These are phyloP conservation scores for Ciconia nigra DNA, from an alignment of 2,797 vertebrate genomes.

Conservation along the genomic window DNA sequence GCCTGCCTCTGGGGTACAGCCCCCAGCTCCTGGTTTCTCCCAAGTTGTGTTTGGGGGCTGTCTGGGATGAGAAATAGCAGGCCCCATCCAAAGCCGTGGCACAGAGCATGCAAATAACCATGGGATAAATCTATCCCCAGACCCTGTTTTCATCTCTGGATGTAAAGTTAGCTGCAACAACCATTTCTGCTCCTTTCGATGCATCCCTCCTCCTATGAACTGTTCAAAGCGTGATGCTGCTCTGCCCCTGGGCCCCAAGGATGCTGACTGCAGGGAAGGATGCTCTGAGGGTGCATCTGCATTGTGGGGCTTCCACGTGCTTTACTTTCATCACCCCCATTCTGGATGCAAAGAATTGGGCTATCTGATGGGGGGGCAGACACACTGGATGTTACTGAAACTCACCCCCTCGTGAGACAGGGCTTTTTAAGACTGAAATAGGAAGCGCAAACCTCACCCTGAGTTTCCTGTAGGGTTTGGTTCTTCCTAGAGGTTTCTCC, in stretches of 20 bases:
- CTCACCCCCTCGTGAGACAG: background rate
- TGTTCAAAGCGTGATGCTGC: background rate
- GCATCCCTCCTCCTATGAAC: background rate
- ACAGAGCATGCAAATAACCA: background rate
- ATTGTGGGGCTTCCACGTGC: rapidly evolving
- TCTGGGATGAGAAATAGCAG: background rate
- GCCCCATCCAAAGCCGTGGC: background rate
- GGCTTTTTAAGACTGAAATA: constrained; percentile 28
- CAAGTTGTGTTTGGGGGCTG: background rate
- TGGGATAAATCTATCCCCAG: background rate
- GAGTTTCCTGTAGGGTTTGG: constrained; percentile 53
- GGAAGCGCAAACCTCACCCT: constrained; percentile 45
- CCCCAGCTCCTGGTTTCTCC: background rate
- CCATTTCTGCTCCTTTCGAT: background rate
- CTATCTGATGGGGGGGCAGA: background rate
- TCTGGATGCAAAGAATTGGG: background rate
- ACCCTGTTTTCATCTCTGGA: background rate
- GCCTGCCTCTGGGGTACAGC: background rate
- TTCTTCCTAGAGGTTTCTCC: constrained; percentile 53
- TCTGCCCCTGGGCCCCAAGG: background rate
- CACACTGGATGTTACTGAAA: background rate
- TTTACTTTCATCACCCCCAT: background rate
- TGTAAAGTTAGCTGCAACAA: background rate
- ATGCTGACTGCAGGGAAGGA: background rate
- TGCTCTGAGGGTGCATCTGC: background rate